These are phyloP conservation scores for Aphelinus certus DNA, from an alignment of 1,140 invertebrate genomes.

Conservation along the genomic window DNA sequence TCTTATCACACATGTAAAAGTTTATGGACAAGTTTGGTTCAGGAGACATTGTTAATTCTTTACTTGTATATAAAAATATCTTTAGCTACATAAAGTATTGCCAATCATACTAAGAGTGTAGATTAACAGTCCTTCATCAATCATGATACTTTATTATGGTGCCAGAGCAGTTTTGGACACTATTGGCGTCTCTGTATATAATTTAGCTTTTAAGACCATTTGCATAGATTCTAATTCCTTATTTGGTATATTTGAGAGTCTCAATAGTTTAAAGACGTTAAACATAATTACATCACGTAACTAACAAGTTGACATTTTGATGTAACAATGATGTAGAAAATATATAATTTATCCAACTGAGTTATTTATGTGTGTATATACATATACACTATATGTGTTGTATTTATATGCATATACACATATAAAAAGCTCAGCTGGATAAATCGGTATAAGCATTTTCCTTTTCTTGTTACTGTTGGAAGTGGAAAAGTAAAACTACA, in stretches of 20 bases:
- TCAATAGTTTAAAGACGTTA: slow-evolving; percentile 10
- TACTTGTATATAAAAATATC: slow-evolving; percentile 24
- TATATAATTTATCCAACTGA: background rate
- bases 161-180: slow-evolving; percentile 18
- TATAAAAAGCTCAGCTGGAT: slow-evolving; percentile 1
- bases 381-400: too few species aligned
- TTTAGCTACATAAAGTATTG: slow-evolving; percentile 35
- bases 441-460: slow-evolving; percentile 18
- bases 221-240: slow-evolving; percentile 21
- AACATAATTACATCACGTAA: slow-evolving; percentile 3
- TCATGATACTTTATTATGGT: slow-evolving; percentile 20
- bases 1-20: slow-evolving; percentile 18
- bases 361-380: too few species aligned
- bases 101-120: slow-evolving; percentile 21
- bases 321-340: slow-evolving; percentile 21
- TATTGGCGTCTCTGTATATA: slow-evolving; percentile 23
- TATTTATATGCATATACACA: too few species aligned
- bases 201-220: slow-evolving; percentile 33
- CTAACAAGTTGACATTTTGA: slow-evolving; percentile 9
- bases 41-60: slow-evolving; percentile 27
- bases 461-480: background rate
- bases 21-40: slow-evolving; percentile 23
- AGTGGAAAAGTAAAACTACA: slow-evolving; percentile 11
- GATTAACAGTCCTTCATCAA: slow-evolving; percentile 24
- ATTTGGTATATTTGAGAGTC: slow-evolving; percentile 12